Percentiles rank a stretch among this genome's conserved stretches.
Conservation (phyloP, 2,797 vertebrate species). For the Melanotaenia boesemani region DNA sequence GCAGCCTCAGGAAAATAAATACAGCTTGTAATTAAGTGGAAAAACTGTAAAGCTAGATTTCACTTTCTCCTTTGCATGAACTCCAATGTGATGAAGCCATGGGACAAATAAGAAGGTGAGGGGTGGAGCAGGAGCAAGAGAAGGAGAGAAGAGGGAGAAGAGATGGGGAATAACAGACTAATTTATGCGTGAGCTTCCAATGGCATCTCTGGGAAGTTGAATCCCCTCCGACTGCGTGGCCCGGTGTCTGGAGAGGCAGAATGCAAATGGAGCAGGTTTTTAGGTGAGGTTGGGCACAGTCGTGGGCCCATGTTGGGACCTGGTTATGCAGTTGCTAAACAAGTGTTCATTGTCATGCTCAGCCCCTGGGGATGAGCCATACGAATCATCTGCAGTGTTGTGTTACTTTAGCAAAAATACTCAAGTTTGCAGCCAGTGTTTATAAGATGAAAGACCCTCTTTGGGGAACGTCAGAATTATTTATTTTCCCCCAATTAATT, state of each 20-base stretch:
- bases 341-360: constrained; percentile 80
- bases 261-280: constrained; percentile 81
- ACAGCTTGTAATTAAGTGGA: constrained; percentile 73
- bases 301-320: constrained; percentile 76
- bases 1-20: constrained; percentile 74
- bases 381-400: constrained; percentile 77
- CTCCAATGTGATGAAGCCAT: constrained; percentile 75
- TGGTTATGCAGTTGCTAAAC: constrained; percentile 73
- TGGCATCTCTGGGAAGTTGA: constrained; percentile 70
- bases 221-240: constrained; percentile 62
- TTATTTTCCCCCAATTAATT: constrained; percentile 81
- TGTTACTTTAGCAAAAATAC: constrained; percentile 80
- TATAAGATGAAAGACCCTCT: constrained; percentile 86
- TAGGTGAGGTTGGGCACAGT: constrained; percentile 73
- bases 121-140: constrained; percentile 45
- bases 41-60: constrained; percentile 74
- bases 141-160: constrained; percentile 35
- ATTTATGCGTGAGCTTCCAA: constrained; percentile 78
- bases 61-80: constrained; percentile 77
- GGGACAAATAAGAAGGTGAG: constrained; percentile 69
- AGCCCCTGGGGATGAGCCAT: constrained; percentile 76
- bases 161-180: constrained; percentile 62
- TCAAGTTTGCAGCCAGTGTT: constrained; percentile 82
- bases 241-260: constrained; percentile 70
- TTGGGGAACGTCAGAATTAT: constrained; percentile 81